Evolutionary conservation across 2,888 invertebrate species (phyloP), one percentile per base, ranked within the genome.

Genomic region (Stramonita haemastoma): DNA sequence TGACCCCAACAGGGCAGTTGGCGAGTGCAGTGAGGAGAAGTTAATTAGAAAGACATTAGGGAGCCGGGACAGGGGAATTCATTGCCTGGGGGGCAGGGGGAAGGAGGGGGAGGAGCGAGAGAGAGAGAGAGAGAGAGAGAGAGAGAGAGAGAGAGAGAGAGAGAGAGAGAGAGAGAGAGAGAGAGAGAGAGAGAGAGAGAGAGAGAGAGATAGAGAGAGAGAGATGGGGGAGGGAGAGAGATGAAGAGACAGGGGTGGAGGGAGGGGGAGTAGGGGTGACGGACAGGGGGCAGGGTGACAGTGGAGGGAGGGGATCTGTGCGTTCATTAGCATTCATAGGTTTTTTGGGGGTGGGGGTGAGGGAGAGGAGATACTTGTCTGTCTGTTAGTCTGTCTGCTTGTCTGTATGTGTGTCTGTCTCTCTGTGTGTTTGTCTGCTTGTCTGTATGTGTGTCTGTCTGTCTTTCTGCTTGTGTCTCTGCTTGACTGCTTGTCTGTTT

Each of bases 51-150:
- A 81, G 29, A 81, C 36, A 81, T 66, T 22, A 66, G 66, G 26
- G 66, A 66, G 19, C 17, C 66, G 26, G 26, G 34, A 34, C 34
- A 11, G 34, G 34, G 81, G 34, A 15, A 81, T 32, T 32, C 32
- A 81, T 26, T 17, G 77, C 46, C n/a, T 22, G 0, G n/a, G 1
- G 77, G 77, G 77, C n/a, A 77, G 29, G 13, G 13, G n/a, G 4
- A 77, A 26, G n/a, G 81, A 81, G 81, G 11, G 81, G 11, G 34
- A 34, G 34, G 34, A 19, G 29, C 4, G 34, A 19, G 34, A 5
- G 34, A 34, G 81, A 81, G 34, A 81, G 81, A 81, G 81, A 32
- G 81, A 81, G 34, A 32, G 32, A 81, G 81, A 81, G 34, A 81
- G 81, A 34, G 8, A 81, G 34, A 32, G 81, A 81, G 29, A 81